Conservation (phyloP, 2,113 vertebrate species). For the Pelvicachromis taeniatus region DNA sequence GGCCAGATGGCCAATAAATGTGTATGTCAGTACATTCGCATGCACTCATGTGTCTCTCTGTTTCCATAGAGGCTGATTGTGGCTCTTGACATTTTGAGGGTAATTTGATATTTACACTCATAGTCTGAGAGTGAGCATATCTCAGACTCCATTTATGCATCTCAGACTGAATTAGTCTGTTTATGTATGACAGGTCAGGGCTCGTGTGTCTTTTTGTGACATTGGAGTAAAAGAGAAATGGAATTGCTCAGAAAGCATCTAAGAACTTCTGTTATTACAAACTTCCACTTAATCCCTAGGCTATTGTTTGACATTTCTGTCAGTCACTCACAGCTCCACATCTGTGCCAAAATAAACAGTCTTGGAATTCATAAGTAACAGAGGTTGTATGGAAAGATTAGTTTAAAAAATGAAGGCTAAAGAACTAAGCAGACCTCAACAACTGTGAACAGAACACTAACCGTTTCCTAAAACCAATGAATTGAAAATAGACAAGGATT, state of each 20-base stretch:
- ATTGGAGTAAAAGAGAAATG: fast-evolving
- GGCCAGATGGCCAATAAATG: conserved; percentile 59
- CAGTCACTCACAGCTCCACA: fast-evolving
- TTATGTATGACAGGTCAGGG: not conserved
- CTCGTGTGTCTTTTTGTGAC: not conserved
- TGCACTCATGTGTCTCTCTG: not conserved
- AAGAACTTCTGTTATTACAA: not conserved
- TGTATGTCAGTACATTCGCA: not conserved
- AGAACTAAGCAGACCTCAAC: not conserved
- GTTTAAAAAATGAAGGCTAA: not conserved
- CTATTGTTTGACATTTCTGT: not conserved
- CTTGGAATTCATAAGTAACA: not conserved
- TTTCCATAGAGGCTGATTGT: conserved; percentile 59
- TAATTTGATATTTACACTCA: conserved; percentile 41
- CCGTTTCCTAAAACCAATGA: not conserved
- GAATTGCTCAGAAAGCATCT: fast-evolving
- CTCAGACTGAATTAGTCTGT: not conserved
- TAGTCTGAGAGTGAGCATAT: conserved; percentile 3
- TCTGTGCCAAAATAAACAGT: not conserved
- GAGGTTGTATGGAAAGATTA: not conserved
- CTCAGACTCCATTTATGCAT: conserved; percentile 25
- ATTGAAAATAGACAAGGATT: not conserved
- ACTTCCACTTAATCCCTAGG: not conserved
- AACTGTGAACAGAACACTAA: not conserved
- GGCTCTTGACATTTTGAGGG: conserved; percentile 65